Evolutionary conservation across 2,113 vertebrate genomes (phyloP), one percentile per base, ranked within the genome.

Genomic region (Lagopus muta): DNA sequence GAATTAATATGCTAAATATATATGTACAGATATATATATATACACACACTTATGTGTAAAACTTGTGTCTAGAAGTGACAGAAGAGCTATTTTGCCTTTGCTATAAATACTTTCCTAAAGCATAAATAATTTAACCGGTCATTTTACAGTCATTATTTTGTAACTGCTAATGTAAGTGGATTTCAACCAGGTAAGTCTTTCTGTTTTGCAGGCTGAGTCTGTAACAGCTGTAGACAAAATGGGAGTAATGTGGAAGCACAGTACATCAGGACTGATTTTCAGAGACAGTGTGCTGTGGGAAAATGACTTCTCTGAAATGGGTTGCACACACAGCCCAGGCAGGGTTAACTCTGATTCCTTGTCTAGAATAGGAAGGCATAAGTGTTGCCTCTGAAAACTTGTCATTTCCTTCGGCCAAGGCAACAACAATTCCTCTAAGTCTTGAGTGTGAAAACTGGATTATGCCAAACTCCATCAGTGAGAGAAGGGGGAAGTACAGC

Each of bases 401-500:
- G 57, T 57, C 27, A 17, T 61, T 79, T 86, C 66, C 78, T 65
- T 22, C 19, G 54, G 43, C 54, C 62, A 66, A 82, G 58, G 28
- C 57, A 94, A 65, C 15, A 82, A 58, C n/a, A 45, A 30, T 21
- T 69, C 62, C 47, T 86, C 25, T 0, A 12, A 65, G 78, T 48
- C 65, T 48, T 0, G 62, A 42, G 47, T 60, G 60, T 75, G 52
- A 89, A 93, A 91, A 80, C 10, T 82, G 79, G 48, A 73, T 72
- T 75, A 36, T 32, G 48, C 22, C 50, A 55, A 92, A 73, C 12
- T 22, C 67, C 50, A 82, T 72, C 43, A 92, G 54, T 90, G 9
- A 84, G 61, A 86, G 40, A 89, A 64, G 36, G 76, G 95, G 75
- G 57, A 92, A 85, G 27, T 11, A 52, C 45, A 85, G 62, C 77